Evolutionary conservation across 2,113 vertebrate species (phyloP).

Genomic region (Pollachius pollachius): DNA sequence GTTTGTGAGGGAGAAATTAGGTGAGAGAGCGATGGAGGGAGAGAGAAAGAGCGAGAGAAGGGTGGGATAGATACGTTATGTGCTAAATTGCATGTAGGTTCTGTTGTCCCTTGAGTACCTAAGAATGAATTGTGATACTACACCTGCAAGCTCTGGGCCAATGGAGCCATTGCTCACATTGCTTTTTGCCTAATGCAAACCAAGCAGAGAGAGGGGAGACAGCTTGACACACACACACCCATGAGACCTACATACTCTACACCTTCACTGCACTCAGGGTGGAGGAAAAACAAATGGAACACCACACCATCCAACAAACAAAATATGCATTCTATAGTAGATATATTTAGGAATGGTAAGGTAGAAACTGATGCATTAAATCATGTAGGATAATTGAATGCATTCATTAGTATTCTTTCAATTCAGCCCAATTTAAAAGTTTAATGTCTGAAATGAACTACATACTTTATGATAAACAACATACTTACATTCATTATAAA

Average conservation of each 20-base stretch:
- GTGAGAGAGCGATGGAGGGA: constrained; percentile 5
- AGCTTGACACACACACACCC: constrained; percentile 23
- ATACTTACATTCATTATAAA: too few species aligned
- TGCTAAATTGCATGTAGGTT: constrained; percentile 34
- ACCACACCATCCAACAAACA: too few species aligned
- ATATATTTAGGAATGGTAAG: too few species aligned
- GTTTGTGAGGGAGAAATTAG: background rate
- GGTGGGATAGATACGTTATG: background rate
- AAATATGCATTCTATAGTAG: too few species aligned
- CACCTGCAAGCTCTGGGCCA: constrained; percentile 10
- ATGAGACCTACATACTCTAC: constrained; percentile 21
- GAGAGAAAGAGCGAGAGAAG: constrained; percentile 17
- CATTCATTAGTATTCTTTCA: too few species aligned
- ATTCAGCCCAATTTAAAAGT: too few species aligned
- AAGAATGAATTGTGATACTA: constrained; percentile 35
- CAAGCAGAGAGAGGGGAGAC: constrained; percentile 19
- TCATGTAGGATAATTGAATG: too few species aligned
- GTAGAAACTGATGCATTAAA: too few species aligned
- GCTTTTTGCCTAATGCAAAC: constrained; percentile 18
- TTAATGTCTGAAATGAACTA: too few species aligned
- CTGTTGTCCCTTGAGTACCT: constrained; percentile 21
- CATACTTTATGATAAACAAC: too few species aligned
- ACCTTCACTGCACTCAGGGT: background rate
- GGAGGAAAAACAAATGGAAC: too few species aligned
- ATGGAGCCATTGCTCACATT: constrained; percentile 30